A percentile compares a stretch with the other conserved stretches of the same genome.
Evolutionary conservation across 1,140 invertebrate genomes (phyloP).

Genomic region (Hermetia illucens): DNA sequence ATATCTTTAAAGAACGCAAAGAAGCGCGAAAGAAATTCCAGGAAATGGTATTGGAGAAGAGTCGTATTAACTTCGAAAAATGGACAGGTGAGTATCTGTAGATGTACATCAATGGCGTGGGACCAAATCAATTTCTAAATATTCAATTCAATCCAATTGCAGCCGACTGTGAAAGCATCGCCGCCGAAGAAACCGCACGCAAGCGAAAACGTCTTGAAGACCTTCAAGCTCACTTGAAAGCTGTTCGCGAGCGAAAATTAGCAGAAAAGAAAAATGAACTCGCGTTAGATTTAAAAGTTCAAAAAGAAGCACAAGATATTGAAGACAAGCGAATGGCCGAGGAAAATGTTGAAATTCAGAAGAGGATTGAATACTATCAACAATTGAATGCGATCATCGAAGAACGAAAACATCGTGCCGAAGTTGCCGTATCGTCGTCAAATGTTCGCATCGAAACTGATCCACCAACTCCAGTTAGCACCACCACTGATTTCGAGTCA

Average conservation of each 20-base stretch:
- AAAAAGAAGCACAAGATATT: constrained; percentile 10
- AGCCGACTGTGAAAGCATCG: constrained; percentile 5
- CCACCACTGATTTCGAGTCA: not conserved
- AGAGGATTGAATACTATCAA: constrained; percentile 12
- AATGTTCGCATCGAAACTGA: not conserved
- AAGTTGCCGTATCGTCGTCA: not conserved
- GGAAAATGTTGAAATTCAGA: constrained; percentile 11
- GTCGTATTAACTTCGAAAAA: constrained; percentile 10
- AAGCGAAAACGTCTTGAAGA: constrained; percentile 12
- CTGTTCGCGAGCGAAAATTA: constrained; percentile 13
- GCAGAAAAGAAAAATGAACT: constrained; percentile 13
- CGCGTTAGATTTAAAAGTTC: constrained; percentile 10
- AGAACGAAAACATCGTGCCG: not conserved
- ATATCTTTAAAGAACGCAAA: constrained; percentile 10
- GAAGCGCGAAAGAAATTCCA: constrained; percentile 10
- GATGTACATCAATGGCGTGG: too few relatives aligned
- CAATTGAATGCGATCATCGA: constrained; percentile 9
- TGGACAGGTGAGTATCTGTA: constrained; percentile 10
- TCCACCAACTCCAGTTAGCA: not conserved
- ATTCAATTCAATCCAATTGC: not conserved
- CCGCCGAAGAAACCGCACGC: constrained; percentile 8
- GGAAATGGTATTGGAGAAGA: constrained; percentile 12
- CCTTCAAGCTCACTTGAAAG: constrained; percentile 12
- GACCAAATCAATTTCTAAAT: not conserved
- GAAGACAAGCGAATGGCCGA: constrained; percentile 10